Evolutionary conservation across 2,113 vertebrate genomes (phyloP).

Genomic region (Colistium nudipinnis): DNA sequence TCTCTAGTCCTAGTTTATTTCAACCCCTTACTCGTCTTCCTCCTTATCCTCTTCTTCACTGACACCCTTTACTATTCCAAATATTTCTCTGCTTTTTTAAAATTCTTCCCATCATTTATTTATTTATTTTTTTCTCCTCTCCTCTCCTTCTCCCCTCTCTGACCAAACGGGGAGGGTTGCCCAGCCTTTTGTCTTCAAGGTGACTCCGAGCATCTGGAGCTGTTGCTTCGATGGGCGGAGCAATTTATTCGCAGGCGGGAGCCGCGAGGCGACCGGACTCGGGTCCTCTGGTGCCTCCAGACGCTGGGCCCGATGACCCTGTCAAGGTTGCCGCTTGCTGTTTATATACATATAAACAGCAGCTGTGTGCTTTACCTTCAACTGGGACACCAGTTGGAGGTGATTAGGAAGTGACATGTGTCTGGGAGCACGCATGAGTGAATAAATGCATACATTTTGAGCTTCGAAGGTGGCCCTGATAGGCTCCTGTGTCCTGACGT

Average conservation of each 20-base stretch:
- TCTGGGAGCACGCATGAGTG: constrained; percentile 8
- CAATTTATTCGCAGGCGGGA: constrained; percentile 66
- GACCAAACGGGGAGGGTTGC: constrained; percentile 36
- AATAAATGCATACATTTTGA: constrained; percentile 53
- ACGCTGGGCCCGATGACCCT: constrained; percentile 26
- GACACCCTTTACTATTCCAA: constrained; percentile 1
- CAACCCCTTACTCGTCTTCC: not conserved
- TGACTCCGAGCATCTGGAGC: constrained; percentile 77
- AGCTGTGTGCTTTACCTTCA: constrained; percentile 1
- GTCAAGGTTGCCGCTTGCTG: constrained; percentile 54
- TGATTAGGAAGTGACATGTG: constrained; percentile 22
- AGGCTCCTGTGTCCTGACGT: constrained; percentile 43
- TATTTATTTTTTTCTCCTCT: constrained; percentile 8
- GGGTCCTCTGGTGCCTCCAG: constrained; percentile 52
- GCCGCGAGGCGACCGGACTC: constrained; percentile 62
- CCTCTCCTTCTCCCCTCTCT: constrained; percentile 7
- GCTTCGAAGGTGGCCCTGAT: constrained; percentile 41
- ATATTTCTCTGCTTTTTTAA: constrained; percentile 34
- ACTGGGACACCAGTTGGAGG: not conserved
- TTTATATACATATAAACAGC: constrained; percentile 8
- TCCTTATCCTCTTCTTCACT: not conserved
- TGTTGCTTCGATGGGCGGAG: constrained; percentile 46
- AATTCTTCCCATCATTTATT: constrained; percentile 8
- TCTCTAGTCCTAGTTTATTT: constrained; percentile 9
- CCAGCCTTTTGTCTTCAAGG: constrained; percentile 74